Evolutionary conservation across 2,888 invertebrate genomes (phyloP).

Genomic region (Dioctria rufipes): DNA sequence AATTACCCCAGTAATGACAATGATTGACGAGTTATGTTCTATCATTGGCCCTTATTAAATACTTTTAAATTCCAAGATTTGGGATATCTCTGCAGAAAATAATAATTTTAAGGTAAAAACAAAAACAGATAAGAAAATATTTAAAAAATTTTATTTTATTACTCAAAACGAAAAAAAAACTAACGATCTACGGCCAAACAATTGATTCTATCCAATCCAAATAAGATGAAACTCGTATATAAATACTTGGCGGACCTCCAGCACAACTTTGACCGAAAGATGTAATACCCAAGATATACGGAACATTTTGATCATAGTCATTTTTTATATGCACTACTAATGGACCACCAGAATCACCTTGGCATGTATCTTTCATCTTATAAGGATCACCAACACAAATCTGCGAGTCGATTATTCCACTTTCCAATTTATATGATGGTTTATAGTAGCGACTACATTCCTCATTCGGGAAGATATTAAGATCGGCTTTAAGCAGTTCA

Average conservation of each 20-base stretch:
- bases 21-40: too few relatives aligned
- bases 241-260: too few relatives aligned
- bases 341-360: constrained; percentile 26
- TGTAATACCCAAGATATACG: constrained; percentile 65
- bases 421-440: not conserved
- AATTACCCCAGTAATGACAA: too few relatives aligned
- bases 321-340: constrained; percentile 30
- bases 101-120: too few relatives aligned
- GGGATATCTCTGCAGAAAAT: too few relatives aligned
- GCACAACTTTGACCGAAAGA: constrained; percentile 68
- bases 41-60: too few relatives aligned
- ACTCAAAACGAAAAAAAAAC: too few relatives aligned
- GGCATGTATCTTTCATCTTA: constrained; percentile 61
- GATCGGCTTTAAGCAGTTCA: constrained; percentile 28
- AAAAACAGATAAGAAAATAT: too few relatives aligned
- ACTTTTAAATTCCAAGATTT: too few relatives aligned
- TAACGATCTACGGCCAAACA: constrained; percentile 60
- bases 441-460: constrained; percentile 33
- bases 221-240: too few relatives aligned
- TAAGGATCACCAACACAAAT: constrained; percentile 4
- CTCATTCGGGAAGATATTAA: constrained; percentile 32
- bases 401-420: not conserved
- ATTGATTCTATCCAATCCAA: constrained; percentile 69
- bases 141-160: too few relatives aligned
- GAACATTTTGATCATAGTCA: not conserved